These are phyloP conservation scores for Perdix hodgsoniae DNA, from an alignment of 2,797 vertebrate genomes.

Conservation along the genomic window DNA sequence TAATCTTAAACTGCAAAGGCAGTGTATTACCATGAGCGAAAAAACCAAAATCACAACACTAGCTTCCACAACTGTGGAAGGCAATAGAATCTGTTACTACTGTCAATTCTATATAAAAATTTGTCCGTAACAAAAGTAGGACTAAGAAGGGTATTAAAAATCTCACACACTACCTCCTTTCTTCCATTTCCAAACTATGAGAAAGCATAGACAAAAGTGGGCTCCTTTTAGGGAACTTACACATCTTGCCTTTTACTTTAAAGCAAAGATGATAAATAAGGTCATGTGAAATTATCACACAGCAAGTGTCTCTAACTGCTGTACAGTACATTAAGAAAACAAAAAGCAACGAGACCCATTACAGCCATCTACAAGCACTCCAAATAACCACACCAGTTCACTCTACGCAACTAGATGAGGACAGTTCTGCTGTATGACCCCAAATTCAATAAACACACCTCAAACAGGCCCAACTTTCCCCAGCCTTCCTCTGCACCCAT, in stretches of 20 bases:
- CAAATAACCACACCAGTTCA: background rate
- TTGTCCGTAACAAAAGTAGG: background rate
- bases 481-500: background rate
- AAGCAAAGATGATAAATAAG: background rate
- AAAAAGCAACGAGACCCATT: background rate
- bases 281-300: background rate
- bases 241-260: background rate
- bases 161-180: background rate
- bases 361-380: background rate
- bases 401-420: background rate
- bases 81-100: background rate
- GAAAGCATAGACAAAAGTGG: background rate
- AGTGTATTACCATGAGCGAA: background rate
- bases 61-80: background rate
- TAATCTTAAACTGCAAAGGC: background rate
- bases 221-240: background rate
- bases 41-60: rapidly evolving
- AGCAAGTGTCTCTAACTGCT: background rate
- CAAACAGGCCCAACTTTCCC: background rate
- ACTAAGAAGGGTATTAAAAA: background rate
- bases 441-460: background rate
- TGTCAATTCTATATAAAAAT: background rate
- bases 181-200: background rate
- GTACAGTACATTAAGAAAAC: background rate
- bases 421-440: background rate